These are phyloP conservation scores for Pinna nobilis DNA, from an alignment of 1,140 invertebrate species.

Conservation along the genomic window DNA sequence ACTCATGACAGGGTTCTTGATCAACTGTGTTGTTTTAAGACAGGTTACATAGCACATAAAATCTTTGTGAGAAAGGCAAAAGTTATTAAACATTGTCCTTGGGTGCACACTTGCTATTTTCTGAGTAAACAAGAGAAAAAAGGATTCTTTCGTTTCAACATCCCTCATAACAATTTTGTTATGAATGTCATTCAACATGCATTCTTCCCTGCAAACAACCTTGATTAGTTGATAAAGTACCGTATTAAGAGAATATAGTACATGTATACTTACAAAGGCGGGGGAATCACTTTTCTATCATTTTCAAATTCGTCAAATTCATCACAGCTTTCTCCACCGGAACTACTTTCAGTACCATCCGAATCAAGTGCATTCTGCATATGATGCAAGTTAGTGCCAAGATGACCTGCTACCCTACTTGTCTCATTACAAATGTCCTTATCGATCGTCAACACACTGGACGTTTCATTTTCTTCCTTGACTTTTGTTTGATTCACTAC, in stretches of 20 bases:
- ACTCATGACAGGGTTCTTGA: too few relatives aligned
- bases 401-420: constrained; percentile 76
- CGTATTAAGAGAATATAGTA: neutral
- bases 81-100: too few relatives aligned
- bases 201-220: too few relatives aligned
- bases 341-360: constrained; percentile 94
- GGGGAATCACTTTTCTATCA: constrained; percentile 47
- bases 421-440: constrained; percentile 64
- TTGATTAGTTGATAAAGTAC: too few relatives aligned
- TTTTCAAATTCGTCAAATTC: constrained; percentile 79
- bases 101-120: too few relatives aligned
- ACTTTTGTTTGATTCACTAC: constrained; percentile 28
- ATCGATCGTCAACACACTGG: constrained; percentile 63
- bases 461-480: constrained; percentile 39
- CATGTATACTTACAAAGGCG: constrained; percentile 61
- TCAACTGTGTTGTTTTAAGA: too few relatives aligned
- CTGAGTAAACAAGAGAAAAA: too few relatives aligned
- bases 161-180: too few relatives aligned
- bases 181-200: too few relatives aligned
- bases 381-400: constrained; percentile 82
- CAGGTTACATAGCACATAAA: too few relatives aligned
- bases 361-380: constrained; percentile 88
- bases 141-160: too few relatives aligned
- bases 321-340: constrained; percentile 94
- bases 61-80: too few relatives aligned